These are phyloP conservation scores for Endomychus coccineus DNA, from an alignment of 2,888 invertebrate genomes.

Conservation along the genomic window DNA sequence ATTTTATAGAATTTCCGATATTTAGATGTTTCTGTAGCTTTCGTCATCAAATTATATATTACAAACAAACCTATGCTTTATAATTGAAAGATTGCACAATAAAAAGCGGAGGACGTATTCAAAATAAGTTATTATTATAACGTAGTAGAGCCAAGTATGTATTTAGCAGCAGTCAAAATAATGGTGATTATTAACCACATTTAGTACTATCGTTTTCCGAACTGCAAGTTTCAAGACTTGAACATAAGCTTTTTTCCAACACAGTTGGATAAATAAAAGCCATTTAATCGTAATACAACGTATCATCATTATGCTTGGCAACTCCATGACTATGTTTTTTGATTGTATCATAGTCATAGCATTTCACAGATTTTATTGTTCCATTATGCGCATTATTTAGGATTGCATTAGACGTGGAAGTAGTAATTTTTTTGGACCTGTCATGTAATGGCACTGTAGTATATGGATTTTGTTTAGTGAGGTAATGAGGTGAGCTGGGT, in stretches of 20 bases:
- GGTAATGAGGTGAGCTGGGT: slow-evolving; percentile 74
- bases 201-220: no score
- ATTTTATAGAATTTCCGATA: no score
- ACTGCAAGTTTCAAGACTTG: slow-evolving; percentile 6
- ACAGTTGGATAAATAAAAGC: not conserved
- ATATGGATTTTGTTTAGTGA: slow-evolving; percentile 75
- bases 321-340: slow-evolving; percentile 60
- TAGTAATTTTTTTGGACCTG: slow-evolving; percentile 44
- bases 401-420: slow-evolving; percentile 42
- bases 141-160: no score
- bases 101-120: no score
- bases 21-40: no score
- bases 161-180: no score
- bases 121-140: no score
- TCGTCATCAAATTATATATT: no score
- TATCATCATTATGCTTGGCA: slow-evolving; percentile 46
- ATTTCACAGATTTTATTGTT: slow-evolving; percentile 54
- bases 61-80: no score
- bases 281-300: slow-evolving; percentile 20
- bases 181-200: no score
- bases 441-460: slow-evolving; percentile 76
- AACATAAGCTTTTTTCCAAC: not conserved
- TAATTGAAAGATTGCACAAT: no score
- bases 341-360: slow-evolving; percentile 62
- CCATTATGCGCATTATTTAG: slow-evolving; percentile 31